Evolutionary conservation across 2,797 vertebrate genomes (phyloP).

Genomic region (Mormyrus hasselquistii): DNA sequence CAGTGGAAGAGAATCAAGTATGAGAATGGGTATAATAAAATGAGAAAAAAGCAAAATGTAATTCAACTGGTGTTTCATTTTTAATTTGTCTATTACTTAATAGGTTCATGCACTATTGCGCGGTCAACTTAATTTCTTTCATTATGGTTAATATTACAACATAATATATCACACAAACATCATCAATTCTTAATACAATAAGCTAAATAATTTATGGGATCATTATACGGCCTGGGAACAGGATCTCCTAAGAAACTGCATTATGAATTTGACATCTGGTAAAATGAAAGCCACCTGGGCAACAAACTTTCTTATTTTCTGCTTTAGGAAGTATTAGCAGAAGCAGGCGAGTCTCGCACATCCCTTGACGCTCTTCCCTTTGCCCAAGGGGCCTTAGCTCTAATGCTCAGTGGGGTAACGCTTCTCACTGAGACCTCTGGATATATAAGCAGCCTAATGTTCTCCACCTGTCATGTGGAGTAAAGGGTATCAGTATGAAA

Average conservation of each 20-base stretch:
- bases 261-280: constrained; percentile 5
- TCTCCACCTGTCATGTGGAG: not conserved
- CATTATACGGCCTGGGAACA: not conserved
- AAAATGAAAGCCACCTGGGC: not conserved
- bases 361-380: not conserved
- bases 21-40: not conserved
- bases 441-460: not conserved
- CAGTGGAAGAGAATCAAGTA: not conserved
- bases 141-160: constrained; percentile 9
- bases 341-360: not conserved
- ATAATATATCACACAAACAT: constrained; percentile 14
- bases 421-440: not conserved
- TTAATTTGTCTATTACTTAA: not conserved
- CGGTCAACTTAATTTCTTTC: constrained; percentile 9
- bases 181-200: constrained; percentile 3
- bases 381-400: not conserved
- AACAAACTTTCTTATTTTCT: not conserved
- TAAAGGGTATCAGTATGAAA: not conserved
- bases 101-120: not conserved
- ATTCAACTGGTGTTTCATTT: constrained; percentile 11
- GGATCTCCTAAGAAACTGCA: not conserved
- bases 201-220: constrained; percentile 2
- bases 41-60: not conserved
- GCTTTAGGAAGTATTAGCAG: not conserved
- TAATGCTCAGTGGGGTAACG: not conserved